Percentiles rank a stretch among this genome's conserved stretches.
These are phyloP conservation scores for Zygothrica quintamaculata DNA, from an alignment of 2,888 invertebrate species.

Conservation along the genomic window DNA sequence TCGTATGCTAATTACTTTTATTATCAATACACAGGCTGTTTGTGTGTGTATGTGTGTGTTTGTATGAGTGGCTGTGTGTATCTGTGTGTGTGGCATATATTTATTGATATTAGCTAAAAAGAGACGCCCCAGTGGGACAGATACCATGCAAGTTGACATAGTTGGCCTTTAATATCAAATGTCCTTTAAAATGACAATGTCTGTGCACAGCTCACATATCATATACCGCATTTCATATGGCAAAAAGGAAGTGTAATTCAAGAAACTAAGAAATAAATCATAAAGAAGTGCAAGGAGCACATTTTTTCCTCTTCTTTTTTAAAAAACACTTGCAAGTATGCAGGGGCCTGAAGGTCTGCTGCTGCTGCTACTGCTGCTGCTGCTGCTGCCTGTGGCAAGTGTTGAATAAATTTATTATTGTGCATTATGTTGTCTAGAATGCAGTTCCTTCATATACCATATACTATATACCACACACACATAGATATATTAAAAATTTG, in stretches of 20 bases:
- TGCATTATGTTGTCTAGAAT: conserved; percentile 70
- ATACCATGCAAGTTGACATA: conserved; percentile 22
- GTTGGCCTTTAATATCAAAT: conserved; percentile 31
- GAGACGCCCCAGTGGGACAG: conserved; percentile 37
- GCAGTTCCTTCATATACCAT: conserved; percentile 32
- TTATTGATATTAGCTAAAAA: conserved; percentile 60
- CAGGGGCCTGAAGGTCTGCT: too few relatives aligned
- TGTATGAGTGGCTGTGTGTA: too few relatives aligned
- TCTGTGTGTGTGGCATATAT: conserved; percentile 35
- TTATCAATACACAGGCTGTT: conserved; percentile 61
- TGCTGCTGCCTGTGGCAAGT: conserved; percentile 55
- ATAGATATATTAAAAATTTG: conserved; percentile 44
- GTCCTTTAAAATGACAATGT: conserved; percentile 23
- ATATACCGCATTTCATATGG: too few relatives aligned
- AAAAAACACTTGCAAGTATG: conserved; percentile 52
- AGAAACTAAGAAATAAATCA: conserved; percentile 69
- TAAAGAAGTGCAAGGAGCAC: conserved; percentile 22
- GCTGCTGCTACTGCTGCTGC: too few relatives aligned
- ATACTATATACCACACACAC: not conserved
- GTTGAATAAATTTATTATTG: conserved; percentile 79
- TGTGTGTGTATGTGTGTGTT: conserved; percentile 28
- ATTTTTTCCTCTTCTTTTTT: too few relatives aligned
- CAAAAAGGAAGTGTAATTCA: conserved; percentile 64
- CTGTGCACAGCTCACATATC: conserved; percentile 3
- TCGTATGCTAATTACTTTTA: conserved; percentile 74